Evolutionary conservation across 1,140 invertebrate species (phyloP), one percentile per base, ranked within the genome.

Genomic region (Copidosoma floridanum): DNA sequence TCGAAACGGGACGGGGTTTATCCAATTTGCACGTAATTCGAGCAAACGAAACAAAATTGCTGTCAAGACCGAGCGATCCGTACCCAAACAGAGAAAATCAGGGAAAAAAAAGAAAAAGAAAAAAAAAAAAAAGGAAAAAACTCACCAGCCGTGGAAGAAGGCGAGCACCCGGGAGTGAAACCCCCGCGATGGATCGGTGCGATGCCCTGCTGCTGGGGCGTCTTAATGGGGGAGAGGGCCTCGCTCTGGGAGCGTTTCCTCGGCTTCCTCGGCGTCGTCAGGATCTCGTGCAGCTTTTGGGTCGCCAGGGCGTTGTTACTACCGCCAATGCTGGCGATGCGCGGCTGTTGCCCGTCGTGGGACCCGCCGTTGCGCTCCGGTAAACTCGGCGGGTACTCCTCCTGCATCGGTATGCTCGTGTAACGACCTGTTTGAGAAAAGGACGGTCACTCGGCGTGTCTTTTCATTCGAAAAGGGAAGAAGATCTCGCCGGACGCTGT

Each of bases 261-360:
- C 10, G 77, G 71, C 64, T 87, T 88, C 40, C 84, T 82, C 0
- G 88, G 89, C 8, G 89, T 90, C 11, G 86, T 84, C 3, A 91
- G 71, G 11, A 90, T 74, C 63, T 90, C 88, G 68, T 90, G 88
- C 0, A 91, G 72, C 67, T 88, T 89, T 68, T 89, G 86, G 0
- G 89, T 91, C 0, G 88, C 89, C n/a, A n/a, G n/a, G n/a, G n/a
- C n/a, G n/a, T n/a, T n/a, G n/a, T n/a, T n/a, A n/a, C n/a, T n/a
- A n/a, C n/a, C n/a, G n/a, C n/a, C n/a, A 6, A 87, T 72, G 71
- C 86, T 85, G 72, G 86, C 85, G 63, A 83, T 85, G 46, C 82
- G 75, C 1, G 82, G 79, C 52, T 83, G 84, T 2, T 70, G 68
- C n/a, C 65, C 66, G 0, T 10, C 23, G 1, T 70, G 72, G n/a